Percentiles rank a stretch among this genome's conserved stretches.
Conservation (phyloP, 1,140 invertebrate genomes). For the Drosophila baimaii region DNA sequence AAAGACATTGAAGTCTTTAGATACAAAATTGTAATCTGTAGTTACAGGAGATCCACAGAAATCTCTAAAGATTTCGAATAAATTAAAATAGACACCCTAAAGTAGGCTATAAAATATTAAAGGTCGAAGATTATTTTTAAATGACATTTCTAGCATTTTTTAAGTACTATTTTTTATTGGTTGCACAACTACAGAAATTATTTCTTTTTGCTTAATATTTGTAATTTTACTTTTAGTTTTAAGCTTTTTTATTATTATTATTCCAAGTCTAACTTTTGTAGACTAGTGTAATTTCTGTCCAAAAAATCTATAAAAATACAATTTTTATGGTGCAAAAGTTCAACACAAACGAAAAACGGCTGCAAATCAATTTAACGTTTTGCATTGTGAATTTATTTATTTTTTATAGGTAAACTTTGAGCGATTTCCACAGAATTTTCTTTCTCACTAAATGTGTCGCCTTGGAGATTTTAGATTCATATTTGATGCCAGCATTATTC, state of each 20-base stretch:
- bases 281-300: not conserved
- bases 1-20: too few relatives aligned
- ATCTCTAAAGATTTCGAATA: not conserved
- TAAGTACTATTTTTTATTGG: too few relatives aligned
- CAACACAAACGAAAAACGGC: not conserved
- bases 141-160: too few relatives aligned
- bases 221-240: not conserved
- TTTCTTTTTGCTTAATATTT: not conserved
- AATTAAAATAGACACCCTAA: not conserved
- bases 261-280: not conserved
- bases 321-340: constrained; percentile 9
- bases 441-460: constrained; percentile 30
- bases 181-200: too few relatives aligned
- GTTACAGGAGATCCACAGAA: too few relatives aligned
- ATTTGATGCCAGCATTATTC: constrained; percentile 48
- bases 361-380: constrained; percentile 38
- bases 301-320: constrained; percentile 11
- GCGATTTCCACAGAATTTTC: constrained; percentile 24
- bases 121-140: not conserved
- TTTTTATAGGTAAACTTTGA: constrained; percentile 2
- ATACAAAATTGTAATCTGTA: too few relatives aligned
- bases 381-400: not conserved
- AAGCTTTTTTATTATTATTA: not conserved
- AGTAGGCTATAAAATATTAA: too few relatives aligned
- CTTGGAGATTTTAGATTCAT: constrained; percentile 19